These are phyloP conservation scores for Teleogryllus oceanicus DNA, from an alignment of 2,888 invertebrate genomes.

Conservation along the genomic window DNA sequence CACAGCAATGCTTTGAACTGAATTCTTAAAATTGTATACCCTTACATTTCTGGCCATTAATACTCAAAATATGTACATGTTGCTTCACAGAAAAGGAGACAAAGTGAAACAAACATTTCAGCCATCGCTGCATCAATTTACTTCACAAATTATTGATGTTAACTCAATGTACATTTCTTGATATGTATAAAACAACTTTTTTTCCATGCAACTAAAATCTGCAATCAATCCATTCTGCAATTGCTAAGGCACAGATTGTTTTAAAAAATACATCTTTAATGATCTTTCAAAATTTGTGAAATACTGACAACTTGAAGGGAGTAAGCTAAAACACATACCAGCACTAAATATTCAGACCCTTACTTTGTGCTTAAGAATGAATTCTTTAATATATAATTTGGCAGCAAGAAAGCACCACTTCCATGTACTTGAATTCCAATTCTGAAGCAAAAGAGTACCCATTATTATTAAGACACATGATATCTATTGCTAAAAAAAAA, in stretches of 20 bases:
- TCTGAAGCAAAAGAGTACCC: not conserved
- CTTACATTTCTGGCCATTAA: not conserved
- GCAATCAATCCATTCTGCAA: slow-evolving; percentile 18
- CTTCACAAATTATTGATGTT: not conserved
- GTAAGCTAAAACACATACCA: not conserved
- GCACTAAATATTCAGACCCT: not conserved
- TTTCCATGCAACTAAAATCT: not conserved
- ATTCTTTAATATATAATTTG: not conserved
- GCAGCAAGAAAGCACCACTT: not conserved
- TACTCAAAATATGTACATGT: not conserved
- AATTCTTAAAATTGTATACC: not conserved
- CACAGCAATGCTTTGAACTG: not conserved
- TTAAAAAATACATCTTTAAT: slow-evolving; percentile 1
- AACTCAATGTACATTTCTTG: not conserved
- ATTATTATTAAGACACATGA: not conserved
- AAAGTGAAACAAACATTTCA: not conserved
- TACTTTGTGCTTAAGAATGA: not conserved
- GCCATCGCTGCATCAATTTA: not conserved
- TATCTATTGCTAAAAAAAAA: too few relatives aligned
- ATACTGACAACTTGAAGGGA: not conserved
- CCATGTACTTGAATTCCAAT: not conserved
- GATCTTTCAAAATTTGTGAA: not conserved
- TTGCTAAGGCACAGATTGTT: slow-evolving; percentile 11
- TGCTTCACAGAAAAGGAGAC: not conserved
- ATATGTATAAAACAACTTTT: not conserved